Percentiles rank a stretch among this genome's conserved stretches.
These are phyloP conservation scores for Hydra vulgaris DNA, from an alignment of 30 jellyfish, hydroid and myxozoan genomes.

Conservation along the genomic window DNA sequence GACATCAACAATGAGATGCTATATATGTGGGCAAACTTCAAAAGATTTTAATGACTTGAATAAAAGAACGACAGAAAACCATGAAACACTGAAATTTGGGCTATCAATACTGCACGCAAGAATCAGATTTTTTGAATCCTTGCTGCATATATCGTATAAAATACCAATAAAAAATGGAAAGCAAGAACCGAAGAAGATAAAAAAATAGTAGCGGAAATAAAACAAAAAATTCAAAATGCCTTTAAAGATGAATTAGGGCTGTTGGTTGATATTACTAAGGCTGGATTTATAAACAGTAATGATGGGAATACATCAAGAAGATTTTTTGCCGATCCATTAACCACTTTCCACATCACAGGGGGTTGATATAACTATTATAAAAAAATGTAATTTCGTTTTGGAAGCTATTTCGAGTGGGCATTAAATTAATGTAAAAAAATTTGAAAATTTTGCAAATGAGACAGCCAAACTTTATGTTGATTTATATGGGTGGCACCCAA, in stretches of 20 bases:
- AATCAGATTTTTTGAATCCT: background rate
- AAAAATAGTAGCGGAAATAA: background rate
- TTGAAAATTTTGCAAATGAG: background rate
- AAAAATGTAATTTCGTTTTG: background rate
- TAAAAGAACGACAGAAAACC: background rate
- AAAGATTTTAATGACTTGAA: background rate
- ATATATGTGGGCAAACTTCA: background rate
- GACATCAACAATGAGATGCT: background rate
- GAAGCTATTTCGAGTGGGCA: background rate
- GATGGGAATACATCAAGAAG: background rate
- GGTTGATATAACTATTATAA: background rate
- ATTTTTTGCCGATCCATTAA: background rate
- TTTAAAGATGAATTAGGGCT: background rate
- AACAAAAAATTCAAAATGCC: background rate
- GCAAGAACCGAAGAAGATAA: background rate
- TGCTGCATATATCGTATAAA: background rate
- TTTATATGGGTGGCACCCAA: background rate
- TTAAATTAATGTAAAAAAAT: background rate
- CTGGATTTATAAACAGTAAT: background rate
- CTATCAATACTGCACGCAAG: background rate
- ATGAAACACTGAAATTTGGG: background rate
- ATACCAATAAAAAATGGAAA: background rate
- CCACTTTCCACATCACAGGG: background rate
- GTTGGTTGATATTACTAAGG: background rate
- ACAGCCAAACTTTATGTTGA: background rate